Conservation (phyloP, 2,797 vertebrate genomes). For the Microctenopoma lineatum region DNA sequence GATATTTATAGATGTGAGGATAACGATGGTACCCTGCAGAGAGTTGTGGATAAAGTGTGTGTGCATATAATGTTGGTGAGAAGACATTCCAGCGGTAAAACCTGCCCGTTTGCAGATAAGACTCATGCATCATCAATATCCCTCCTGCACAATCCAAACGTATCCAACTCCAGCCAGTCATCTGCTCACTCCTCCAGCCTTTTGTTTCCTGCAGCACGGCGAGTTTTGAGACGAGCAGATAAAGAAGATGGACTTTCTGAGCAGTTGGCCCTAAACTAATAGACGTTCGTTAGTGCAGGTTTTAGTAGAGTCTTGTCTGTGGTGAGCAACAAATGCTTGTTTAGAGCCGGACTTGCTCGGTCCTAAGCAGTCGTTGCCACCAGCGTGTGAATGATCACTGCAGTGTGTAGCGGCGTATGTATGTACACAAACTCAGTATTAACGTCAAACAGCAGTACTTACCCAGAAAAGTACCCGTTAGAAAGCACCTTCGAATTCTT, state of each 20-base stretch:
- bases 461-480: too few relatives aligned
- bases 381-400: too few relatives aligned
- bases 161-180: slow-evolving; percentile 53
- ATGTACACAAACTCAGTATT: too few relatives aligned
- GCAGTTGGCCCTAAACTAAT: neutral
- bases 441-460: too few relatives aligned
- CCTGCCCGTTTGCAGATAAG: slow-evolving; percentile 70
- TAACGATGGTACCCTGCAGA: slow-evolving; percentile 75
- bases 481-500: too few relatives aligned
- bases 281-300: neutral
- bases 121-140: slow-evolving; percentile 54
- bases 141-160: slow-evolving; percentile 26
- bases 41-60: slow-evolving; percentile 55
- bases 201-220: slow-evolving; percentile 11
- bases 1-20: slow-evolving; percentile 84
- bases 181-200: slow-evolving; percentile 23
- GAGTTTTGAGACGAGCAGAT: neutral
- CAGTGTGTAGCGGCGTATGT: too few relatives aligned
- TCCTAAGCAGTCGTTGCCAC: too few relatives aligned
- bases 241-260: slow-evolving; percentile 4
- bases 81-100: slow-evolving; percentile 54
- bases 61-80: slow-evolving; percentile 20
- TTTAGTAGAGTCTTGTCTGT: neutral
- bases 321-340: neutral
- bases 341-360: neutral